Evolutionary conservation across 2,113 vertebrate species (phyloP).

Genomic region (Dissostichus mawsoni): DNA sequence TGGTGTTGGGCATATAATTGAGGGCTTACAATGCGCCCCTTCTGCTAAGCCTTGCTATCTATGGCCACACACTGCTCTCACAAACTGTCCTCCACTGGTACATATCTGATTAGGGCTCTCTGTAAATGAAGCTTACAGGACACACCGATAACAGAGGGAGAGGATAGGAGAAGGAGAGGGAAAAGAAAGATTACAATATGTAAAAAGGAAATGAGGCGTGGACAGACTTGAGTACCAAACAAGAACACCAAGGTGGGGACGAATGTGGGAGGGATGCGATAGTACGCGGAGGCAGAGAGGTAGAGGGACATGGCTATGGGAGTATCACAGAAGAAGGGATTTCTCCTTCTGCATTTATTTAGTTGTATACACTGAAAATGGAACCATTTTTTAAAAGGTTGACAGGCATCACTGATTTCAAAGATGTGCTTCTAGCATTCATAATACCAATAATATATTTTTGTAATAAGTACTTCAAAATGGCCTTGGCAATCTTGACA

Average conservation of each 20-base stretch:
- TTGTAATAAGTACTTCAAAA: not conserved
- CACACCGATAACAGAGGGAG: slow-evolving; percentile 61
- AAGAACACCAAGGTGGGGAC: slow-evolving; percentile 19
- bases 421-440: not conserved
- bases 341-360: not conserved
- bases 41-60: slow-evolving; percentile 75
- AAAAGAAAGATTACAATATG: slow-evolving; percentile 63
- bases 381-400: not conserved
- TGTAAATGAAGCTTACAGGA: slow-evolving; percentile 75
- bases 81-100: slow-evolving; percentile 71
- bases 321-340: not conserved
- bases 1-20: slow-evolving; percentile 77
- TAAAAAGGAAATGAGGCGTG: slow-evolving; percentile 49
- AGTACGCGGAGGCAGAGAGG: not conserved
- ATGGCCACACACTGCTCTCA: slow-evolving; percentile 73
- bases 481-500: not conserved
- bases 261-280: slow-evolving; percentile 20
- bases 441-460: not conserved
- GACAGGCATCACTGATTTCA: not conserved
- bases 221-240: slow-evolving; percentile 35
- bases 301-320: not conserved
- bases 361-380: not conserved
- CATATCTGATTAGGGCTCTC: slow-evolving; percentile 77
- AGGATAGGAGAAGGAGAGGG: slow-evolving; percentile 34
- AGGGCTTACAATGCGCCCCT: slow-evolving; percentile 72